These are phyloP conservation scores for Ciconia maguari DNA, from an alignment of 2,113 vertebrate genomes.

Conservation along the genomic window DNA sequence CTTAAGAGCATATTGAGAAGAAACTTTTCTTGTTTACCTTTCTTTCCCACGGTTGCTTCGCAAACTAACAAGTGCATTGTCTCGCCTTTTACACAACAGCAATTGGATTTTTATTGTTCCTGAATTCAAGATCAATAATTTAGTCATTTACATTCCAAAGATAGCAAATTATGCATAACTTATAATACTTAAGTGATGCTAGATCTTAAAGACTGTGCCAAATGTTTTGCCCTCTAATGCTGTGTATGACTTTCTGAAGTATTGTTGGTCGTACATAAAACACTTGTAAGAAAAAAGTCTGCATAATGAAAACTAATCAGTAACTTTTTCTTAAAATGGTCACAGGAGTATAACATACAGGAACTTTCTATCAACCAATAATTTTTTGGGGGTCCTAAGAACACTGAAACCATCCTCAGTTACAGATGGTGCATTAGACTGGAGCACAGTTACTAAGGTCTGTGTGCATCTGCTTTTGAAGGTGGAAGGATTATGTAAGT, in stretches of 20 bases:
- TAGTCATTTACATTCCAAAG: neutral
- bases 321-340: neutral
- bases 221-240: neutral
- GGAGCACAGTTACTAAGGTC: neutral
- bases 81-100: neutral
- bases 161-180: neutral
- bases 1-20: neutral
- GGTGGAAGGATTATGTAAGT: neutral
- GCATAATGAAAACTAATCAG: neutral
- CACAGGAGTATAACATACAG: neutral
- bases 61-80: neutral
- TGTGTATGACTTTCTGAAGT: neutral
- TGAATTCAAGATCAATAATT: neutral
- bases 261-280: neutral
- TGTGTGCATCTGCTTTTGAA: neutral
- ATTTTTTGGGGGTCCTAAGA: neutral
- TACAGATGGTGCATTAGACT: neutral
- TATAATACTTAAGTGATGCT: neutral
- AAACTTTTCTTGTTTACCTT: neutral
- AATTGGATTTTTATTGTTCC: neutral
- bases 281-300: neutral
- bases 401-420: neutral
- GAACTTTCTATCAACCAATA: neutral
- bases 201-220: neutral
- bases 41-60: neutral